Base-by-base conservation (phyloP, 2,888 invertebrate species). In the Epinotia demarniana region DNA sequence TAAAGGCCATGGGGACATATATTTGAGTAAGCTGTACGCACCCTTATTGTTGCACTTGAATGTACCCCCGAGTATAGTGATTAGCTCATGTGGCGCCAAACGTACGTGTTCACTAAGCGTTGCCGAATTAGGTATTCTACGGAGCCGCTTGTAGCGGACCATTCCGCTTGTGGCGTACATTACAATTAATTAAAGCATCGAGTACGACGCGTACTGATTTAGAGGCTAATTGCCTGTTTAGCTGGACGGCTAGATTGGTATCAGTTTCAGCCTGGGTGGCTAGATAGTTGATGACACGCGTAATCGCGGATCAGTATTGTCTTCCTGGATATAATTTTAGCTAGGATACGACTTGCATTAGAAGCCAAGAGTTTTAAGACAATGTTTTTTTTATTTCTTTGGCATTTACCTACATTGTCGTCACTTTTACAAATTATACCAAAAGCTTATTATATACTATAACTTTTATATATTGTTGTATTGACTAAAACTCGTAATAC, bases 151-250 rank as follows among this genome's bases (percentile, higher is more conserved):
- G 84, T 88, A 89, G 89, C 90, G 89, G 88, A 69, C 85, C 87
- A 85, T 85, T 85, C 85, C 85, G 82, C 79, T 81, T 82, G 86
- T 83, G 84, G 84, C 85, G 84, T 86, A 87, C 87, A 90, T 89
- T 86, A 87, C 87, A 90, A 89, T 88, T 86, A 83, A 82, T 82
- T 80, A 81, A 66, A 68, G 73, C 79, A 83, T 79, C 78, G 78
- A 78, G 78, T 79, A 81, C 74, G 46, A 85, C 83, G 83, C 83
- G 84, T 81, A 82, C 84, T 79, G 85, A 78, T 86, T 87, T 85
- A 81, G 79, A 85, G 79, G 81, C 79, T 87, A 86, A 87, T 86
- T 72, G 71, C 46, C 66, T 12, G 49, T n/a, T 53, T 46, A 53
- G 64, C 27, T 60, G 39, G 39, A 8, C 43, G 75, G 67, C 67